Percentiles rank a stretch among this genome's conserved stretches.
These are phyloP conservation scores for Myotis vivesi DNA, from an alignment of 2,797 vertebrate genomes.

Conservation along the genomic window DNA sequence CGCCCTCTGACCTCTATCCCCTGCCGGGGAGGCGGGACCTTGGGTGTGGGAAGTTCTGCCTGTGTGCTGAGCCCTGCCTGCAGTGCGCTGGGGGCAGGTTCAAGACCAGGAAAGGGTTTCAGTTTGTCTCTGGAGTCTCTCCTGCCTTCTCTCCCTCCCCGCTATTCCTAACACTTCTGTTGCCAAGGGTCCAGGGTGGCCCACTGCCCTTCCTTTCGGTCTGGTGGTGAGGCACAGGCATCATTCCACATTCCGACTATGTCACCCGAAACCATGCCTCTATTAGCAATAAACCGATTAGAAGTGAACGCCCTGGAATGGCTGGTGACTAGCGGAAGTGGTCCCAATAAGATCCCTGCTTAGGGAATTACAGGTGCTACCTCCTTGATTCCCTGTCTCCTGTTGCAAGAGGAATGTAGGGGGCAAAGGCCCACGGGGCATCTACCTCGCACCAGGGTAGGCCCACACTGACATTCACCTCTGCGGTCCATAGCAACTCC, in stretches of 20 bases:
- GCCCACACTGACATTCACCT: not conserved
- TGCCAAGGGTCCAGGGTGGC: constrained; percentile 59
- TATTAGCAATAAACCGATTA: not conserved
- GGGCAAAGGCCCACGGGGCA: not conserved
- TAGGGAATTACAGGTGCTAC: not conserved
- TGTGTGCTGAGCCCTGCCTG: not conserved
- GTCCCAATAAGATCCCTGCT: not conserved
- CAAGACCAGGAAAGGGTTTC: not conserved
- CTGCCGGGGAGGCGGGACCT: no score
- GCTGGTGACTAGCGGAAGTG: not conserved
- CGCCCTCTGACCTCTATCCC: no score
- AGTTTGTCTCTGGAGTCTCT: not conserved
- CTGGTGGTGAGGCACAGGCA: constrained; percentile 51
- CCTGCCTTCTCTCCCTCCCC: not conserved
- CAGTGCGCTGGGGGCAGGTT: not conserved
- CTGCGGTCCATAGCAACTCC: not conserved
- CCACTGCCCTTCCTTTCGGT: constrained; percentile 66
- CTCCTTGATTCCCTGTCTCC: not conserved
- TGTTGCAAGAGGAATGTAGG: not conserved
- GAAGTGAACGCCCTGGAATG: not conserved
- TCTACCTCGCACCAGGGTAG: not conserved
- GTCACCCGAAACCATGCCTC: not conserved
- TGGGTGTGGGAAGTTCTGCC: not conserved
- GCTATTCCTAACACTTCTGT: not conserved
- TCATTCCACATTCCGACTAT: constrained; percentile 62